These are phyloP conservation scores for Drosophila phalerata DNA, from an alignment of 2,888 invertebrate genomes.

Conservation along the genomic window DNA sequence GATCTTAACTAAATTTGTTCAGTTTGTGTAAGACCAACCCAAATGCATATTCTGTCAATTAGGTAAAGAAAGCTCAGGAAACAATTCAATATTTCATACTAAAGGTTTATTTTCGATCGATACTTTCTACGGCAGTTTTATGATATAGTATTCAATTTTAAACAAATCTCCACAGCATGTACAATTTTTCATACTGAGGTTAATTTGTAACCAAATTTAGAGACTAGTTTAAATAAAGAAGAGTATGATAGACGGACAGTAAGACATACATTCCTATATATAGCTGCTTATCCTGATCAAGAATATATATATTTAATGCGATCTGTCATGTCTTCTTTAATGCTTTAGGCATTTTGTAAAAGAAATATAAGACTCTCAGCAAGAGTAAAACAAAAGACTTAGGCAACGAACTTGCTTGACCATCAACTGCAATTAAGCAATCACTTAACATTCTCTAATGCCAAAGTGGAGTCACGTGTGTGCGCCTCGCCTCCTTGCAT, in stretches of 20 bases:
- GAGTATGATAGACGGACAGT: not conserved
- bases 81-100: too few species aligned
- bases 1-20: too few species aligned
- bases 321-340: not conserved
- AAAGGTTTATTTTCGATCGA: too few species aligned
- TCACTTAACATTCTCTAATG: slow-evolving; percentile 79
- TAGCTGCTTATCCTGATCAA: not conserved
- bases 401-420: slow-evolving; percentile 59
- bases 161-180: too few species aligned
- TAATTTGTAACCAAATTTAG: too few species aligned
- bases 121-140: too few species aligned
- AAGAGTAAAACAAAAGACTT: slow-evolving; percentile 59
- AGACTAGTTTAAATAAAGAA: too few species aligned
- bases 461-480: slow-evolving; percentile 33
- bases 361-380: not conserved
- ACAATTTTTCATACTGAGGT: too few species aligned
- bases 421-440: slow-evolving; percentile 62
- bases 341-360: not conserved
- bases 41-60: too few species aligned
- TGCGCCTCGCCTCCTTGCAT: not conserved
- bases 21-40: too few species aligned
- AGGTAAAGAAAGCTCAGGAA: too few species aligned
- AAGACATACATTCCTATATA: not conserved
- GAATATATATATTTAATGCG: not conserved
- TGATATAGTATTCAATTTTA: too few species aligned